These are phyloP conservation scores for Congeria kusceri DNA, from an alignment of 2,888 invertebrate species.

Conservation along the genomic window DNA sequence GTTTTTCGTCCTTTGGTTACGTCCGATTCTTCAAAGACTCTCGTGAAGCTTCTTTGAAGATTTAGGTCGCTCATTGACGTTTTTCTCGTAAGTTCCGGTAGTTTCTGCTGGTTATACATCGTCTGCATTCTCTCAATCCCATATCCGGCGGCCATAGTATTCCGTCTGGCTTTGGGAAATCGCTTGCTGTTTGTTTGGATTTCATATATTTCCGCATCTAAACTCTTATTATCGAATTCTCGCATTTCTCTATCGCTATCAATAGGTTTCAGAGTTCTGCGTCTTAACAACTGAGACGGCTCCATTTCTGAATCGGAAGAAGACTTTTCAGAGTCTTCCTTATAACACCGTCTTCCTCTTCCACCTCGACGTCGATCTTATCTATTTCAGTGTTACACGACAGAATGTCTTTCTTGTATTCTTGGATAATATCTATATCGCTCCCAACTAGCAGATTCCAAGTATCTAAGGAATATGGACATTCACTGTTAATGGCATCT, in stretches of 20 bases:
- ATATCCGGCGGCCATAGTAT: no score
- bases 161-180: no score
- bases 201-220: conserved; percentile 11
- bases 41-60: no score
- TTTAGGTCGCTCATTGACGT: no score
- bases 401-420: conserved; percentile 38
- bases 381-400: conserved; percentile 14
- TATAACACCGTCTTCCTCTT: no score
- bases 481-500: conserved; percentile 31
- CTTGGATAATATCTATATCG: conserved; percentile 35
- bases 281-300: neutral
- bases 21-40: no score
- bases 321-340: no score
- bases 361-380: neutral
- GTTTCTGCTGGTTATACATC: no score
- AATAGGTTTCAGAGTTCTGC: conserved; percentile 13
- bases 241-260: neutral
- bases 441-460: conserved; percentile 43
- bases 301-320: no score
- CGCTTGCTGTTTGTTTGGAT: neutral
- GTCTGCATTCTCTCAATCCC: no score
- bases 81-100: no score
- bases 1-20: no score
- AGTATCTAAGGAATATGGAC: conserved; percentile 40
- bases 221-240: conserved; percentile 3